Evolutionary conservation across 2,113 vertebrate species (phyloP), one percentile per base, ranked within the genome.

Genomic region (Dromiciops gliroides): DNA sequence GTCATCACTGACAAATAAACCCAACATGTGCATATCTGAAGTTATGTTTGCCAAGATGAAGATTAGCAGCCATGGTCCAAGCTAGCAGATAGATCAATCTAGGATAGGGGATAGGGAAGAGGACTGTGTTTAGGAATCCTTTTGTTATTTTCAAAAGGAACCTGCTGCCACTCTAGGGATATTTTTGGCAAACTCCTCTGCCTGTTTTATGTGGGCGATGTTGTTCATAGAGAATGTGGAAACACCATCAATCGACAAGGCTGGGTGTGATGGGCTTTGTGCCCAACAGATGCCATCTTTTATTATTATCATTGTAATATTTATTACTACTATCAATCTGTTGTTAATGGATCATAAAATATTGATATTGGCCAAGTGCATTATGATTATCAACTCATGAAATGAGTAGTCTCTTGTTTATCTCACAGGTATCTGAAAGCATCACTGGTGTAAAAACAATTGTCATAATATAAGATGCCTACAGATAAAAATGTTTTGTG

Each of bases 331-430:
- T 51, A 75, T 93, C 0, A 1, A 92, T 50, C 92, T 52, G 51
- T 22, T 51, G 0, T 37, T 16, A n/a, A 51, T 48, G 48, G 67
- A 26, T 91, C 8, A 92, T 67, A 28, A 11, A 91, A 92, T 97
- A 16, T 67, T 23, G 50, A 50, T 89, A 47, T 51, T 49, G 50
- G 52, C 56, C n/a, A 92, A 91, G 48, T 51, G 51, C 75, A 37
- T 67, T 67, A 92, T 93, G 50, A 89, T 92, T 88, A 94, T 12
- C 37, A 56, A 92, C 90, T 95, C 88, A 14, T 28, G 31, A 90
- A 90, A 83, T 75, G 31, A 75, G 60, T 75, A 75, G 31, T n/a
- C 7, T 44, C n/a, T 83, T 44, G 7, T 83, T 83, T 83, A 83
- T 83, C 37, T 44, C n/a, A 83, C 19, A 83, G n/a, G 56, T 83